Evolutionary conservation across 2,797 vertebrate species (phyloP).

Genomic region (Telmatherina bonti): DNA sequence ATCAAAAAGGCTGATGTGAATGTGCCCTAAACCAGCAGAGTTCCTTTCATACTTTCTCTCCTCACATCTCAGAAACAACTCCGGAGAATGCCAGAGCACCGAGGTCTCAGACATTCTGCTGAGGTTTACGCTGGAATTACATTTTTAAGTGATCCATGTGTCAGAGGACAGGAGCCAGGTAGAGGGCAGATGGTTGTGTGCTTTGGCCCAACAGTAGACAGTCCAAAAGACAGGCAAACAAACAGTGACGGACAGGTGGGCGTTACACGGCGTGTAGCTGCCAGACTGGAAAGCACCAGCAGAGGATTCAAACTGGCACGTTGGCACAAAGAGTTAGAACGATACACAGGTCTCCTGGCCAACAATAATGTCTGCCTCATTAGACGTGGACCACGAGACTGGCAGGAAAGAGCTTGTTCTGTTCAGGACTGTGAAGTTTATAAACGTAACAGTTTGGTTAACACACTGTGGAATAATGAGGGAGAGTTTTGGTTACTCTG

Average conservation of each 20-base stretch:
- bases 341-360: slow-evolving; percentile 34
- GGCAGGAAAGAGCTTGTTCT: slow-evolving; percentile 46
- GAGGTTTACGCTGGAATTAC: slow-evolving; percentile 68
- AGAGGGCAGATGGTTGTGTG: slow-evolving; percentile 71
- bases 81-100: slow-evolving; percentile 65
- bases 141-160: slow-evolving; percentile 58
- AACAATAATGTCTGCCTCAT: slow-evolving; percentile 73
- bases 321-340: slow-evolving; percentile 54
- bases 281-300: slow-evolving; percentile 55
- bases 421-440: slow-evolving; percentile 50
- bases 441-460: slow-evolving; percentile 48
- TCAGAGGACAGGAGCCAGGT: slow-evolving; percentile 61
- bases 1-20: no score
- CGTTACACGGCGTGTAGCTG: slow-evolving; percentile 41
- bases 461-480: slow-evolving; percentile 49
- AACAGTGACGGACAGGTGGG: slow-evolving; percentile 72
- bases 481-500: slow-evolving; percentile 31
- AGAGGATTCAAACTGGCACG: slow-evolving; percentile 60
- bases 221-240: slow-evolving; percentile 60
- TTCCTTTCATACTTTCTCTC: slow-evolving; percentile 36
- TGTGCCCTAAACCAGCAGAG: no score
- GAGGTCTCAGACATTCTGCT: slow-evolving; percentile 58
- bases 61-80: slow-evolving; percentile 56
- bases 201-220: slow-evolving; percentile 54
- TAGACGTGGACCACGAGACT: slow-evolving; percentile 64